Conservation (phyloP, 2,113 vertebrate species). For the Marmota monax region DNA sequence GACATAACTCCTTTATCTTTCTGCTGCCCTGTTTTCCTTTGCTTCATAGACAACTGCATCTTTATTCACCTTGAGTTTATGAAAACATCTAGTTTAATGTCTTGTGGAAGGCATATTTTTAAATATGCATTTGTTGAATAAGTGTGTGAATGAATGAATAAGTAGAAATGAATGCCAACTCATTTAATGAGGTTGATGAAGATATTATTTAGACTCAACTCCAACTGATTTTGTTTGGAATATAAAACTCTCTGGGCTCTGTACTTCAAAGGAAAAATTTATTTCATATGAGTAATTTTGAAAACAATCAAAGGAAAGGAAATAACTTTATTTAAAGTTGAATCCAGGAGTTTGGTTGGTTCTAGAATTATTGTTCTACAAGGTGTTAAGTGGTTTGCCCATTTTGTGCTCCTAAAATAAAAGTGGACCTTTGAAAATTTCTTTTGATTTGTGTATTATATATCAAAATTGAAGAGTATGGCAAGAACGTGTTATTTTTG, state of each 20-base stretch:
- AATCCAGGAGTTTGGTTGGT: constrained; percentile 27
- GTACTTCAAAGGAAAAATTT: constrained; percentile 58
- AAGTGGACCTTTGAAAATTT: constrained; percentile 29
- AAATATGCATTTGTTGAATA: background rate
- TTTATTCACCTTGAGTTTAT: background rate
- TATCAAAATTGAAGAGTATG: constrained; percentile 32
- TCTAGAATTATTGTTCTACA: constrained; percentile 43
- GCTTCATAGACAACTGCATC: background rate
- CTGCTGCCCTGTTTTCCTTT: background rate
- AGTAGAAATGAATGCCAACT: constrained; percentile 51
- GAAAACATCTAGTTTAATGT: background rate
- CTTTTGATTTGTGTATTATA: constrained; percentile 36
- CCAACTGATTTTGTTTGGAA: constrained; percentile 18
- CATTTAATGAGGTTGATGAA: background rate
- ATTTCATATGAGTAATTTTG: constrained; percentile 48
- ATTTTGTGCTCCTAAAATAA: constrained; percentile 49
- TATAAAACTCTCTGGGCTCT: constrained; percentile 52
- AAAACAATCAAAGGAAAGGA: constrained; percentile 45
- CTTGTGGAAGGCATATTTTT: background rate
- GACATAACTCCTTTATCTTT: background rate
- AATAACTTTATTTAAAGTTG: constrained; percentile 59
- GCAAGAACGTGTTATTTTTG: background rate
- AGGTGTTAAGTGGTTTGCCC: constrained; percentile 27
- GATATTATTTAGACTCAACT: constrained; percentile 69
- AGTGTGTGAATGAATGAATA: constrained; percentile 29